Conservation (phyloP, 2,113 vertebrate species). For the Campylomormyrus tamandua region DNA sequence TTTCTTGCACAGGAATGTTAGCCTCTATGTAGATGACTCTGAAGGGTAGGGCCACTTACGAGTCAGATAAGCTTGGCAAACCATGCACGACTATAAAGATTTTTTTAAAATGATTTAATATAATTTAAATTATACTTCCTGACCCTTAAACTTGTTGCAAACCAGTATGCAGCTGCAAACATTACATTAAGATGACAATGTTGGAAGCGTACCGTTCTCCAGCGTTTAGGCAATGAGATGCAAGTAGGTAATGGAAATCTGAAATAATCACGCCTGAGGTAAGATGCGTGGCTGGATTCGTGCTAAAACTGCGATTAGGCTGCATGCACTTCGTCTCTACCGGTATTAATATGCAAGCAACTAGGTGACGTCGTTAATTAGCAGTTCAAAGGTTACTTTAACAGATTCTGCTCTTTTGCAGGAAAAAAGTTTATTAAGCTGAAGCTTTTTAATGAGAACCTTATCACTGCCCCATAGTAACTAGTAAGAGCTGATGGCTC, state of each 20-base stretch:
- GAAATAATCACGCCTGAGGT: background rate
- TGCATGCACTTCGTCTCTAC: background rate
- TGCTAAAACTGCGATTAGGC: background rate
- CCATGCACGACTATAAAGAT: background rate
- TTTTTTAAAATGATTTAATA: background rate
- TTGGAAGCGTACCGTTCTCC: background rate
- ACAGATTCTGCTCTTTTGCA: background rate
- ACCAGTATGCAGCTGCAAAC: background rate
- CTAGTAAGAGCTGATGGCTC: background rate
- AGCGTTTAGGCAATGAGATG: background rate
- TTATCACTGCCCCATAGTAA: background rate
- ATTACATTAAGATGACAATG: background rate
- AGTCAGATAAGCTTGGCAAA: background rate
- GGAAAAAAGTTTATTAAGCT: background rate
- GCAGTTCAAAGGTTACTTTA: background rate
- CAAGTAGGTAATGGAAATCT: background rate
- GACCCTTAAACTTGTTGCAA: background rate
- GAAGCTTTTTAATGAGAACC: background rate
- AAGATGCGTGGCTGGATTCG: background rate
- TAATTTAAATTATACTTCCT: background rate
- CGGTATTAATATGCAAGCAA: background rate
- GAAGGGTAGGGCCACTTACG: background rate
- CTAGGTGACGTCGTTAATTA: background rate
- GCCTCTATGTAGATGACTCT: background rate
- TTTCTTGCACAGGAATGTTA: conserved; percentile 3